These are phyloP conservation scores for Dryoscopus gambensis DNA, from an alignment of 2,113 vertebrate species.

Conservation along the genomic window DNA sequence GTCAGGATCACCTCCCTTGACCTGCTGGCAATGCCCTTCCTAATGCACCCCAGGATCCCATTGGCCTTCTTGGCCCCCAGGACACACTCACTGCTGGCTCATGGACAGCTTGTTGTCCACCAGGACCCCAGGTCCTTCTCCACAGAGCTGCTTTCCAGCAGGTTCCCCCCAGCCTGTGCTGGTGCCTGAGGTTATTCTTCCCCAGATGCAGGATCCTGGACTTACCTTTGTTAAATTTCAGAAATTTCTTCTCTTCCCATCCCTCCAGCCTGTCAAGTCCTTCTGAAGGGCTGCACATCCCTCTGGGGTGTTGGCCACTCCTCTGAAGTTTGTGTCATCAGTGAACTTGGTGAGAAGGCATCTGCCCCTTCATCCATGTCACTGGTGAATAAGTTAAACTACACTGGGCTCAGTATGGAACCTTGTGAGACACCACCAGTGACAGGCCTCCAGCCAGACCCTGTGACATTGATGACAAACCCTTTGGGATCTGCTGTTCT, in stretches of 20 bases:
- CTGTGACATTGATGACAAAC: background rate
- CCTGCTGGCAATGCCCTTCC: background rate
- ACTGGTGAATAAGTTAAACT: background rate
- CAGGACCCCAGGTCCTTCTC: background rate
- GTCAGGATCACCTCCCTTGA: rapidly evolving
- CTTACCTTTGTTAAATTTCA: background rate
- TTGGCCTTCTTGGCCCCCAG: background rate
- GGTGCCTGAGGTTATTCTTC: background rate
- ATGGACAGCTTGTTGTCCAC: background rate
- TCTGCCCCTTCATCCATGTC: background rate
- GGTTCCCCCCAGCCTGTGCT: background rate
- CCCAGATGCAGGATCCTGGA: background rate
- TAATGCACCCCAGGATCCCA: background rate
- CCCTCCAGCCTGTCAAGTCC: background rate
- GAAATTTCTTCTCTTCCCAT: background rate
- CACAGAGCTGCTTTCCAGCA: background rate
- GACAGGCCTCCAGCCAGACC: background rate
- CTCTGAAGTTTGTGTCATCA: background rate
- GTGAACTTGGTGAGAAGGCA: background rate
- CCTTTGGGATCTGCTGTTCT: background rate
- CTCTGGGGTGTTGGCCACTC: background rate
- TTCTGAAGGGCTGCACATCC: background rate
- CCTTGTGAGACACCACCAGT: background rate
- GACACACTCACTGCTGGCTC: background rate
- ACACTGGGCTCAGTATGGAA: background rate